Evolutionary conservation across 2,888 invertebrate genomes (phyloP).

Genomic region (Zygogramma bicolorata): DNA sequence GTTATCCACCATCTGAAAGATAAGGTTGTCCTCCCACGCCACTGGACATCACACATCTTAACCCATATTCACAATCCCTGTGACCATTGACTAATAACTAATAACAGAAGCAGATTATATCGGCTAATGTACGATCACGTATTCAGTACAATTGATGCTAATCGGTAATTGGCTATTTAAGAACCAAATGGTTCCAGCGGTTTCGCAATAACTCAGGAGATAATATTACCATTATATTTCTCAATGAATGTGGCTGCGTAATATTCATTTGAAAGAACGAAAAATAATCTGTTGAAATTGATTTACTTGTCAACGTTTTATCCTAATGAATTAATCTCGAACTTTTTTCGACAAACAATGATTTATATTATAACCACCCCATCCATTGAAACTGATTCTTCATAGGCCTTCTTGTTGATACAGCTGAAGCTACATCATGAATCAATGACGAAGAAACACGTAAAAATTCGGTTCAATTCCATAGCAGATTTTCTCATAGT

Average conservation of each 20-base stretch:
- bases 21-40: not conserved
- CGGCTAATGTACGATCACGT: slow-evolving; percentile 36
- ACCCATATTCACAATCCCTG: slow-evolving; percentile 15
- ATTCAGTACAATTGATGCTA: slow-evolving; percentile 34
- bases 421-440: no score
- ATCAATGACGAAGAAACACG: no score
- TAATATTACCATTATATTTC: slow-evolving; percentile 30
- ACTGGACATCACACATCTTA: slow-evolving; percentile 7
- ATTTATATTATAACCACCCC: no score
- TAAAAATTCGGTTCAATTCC: no score
- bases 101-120: slow-evolving; percentile 31
- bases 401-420: not conserved
- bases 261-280: not conserved
- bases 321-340: not conserved
- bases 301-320: slow-evolving; percentile 16
- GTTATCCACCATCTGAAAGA: not conserved
- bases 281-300: not conserved
- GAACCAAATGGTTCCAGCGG: slow-evolving; percentile 25
- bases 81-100: slow-evolving; percentile 17
- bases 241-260: slow-evolving; percentile 29
- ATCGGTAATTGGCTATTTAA: slow-evolving; percentile 43
- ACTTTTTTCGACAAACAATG: not conserved
- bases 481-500: no score
- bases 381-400: not conserved
- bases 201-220: slow-evolving; percentile 29